phyloP scores from a whole-genome alignment of 1,140 invertebrate genomes.

The Lysiphlebus fabarum region DNA sequence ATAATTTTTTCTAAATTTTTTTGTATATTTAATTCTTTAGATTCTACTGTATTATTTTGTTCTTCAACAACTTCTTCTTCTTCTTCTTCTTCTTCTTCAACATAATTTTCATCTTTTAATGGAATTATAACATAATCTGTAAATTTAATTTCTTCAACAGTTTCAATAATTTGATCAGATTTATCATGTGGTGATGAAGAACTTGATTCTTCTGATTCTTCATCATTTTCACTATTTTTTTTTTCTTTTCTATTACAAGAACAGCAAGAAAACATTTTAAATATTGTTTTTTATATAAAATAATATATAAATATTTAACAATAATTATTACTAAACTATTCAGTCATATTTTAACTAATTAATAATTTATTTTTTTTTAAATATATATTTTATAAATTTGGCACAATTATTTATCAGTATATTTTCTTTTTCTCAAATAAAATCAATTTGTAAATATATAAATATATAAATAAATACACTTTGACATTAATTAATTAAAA shows the following conservation, averaged over 20 bases:
- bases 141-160: not conserved
- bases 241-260: constrained; percentile 39
- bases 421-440: too few species aligned
- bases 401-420: too few species aligned
- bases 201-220: not conserved
- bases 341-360: too few species aligned
- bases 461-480: too few species aligned
- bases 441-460: too few species aligned
- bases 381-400: too few species aligned
- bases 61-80: not conserved
- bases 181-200: not conserved
- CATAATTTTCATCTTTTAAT: constrained; percentile 1
- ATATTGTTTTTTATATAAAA: too few species aligned
- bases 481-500: too few species aligned
- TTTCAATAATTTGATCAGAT: constrained; percentile 1
- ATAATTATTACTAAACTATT: too few species aligned
- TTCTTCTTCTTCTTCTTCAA: not conserved
- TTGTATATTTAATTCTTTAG: not conserved
- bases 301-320: too few species aligned
- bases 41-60: not conserved
- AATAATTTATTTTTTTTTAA: too few species aligned
- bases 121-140: not conserved
- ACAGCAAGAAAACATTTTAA: constrained; percentile 54
- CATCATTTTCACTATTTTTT: constrained; percentile 11
- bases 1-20: not conserved